Conservation (phyloP, 2,888 invertebrate genomes). For the Drosophila multiciliata region DNA sequence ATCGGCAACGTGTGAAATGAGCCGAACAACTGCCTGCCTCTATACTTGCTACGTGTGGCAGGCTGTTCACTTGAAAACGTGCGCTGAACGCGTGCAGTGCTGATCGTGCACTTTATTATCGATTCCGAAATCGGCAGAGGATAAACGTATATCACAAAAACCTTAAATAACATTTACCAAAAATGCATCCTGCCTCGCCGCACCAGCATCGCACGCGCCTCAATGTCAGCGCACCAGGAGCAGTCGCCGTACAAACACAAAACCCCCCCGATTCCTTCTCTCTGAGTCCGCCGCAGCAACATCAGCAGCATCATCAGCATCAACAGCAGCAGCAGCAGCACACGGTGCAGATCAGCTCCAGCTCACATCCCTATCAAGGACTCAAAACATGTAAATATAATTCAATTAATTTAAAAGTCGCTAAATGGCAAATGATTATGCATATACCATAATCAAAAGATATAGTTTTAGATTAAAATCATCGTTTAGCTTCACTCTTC, state of each 20-base stretch:
- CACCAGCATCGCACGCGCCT: slow-evolving; percentile 76
- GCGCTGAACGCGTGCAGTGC: slow-evolving; percentile 72
- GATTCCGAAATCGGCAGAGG: not conserved
- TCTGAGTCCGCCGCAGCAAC: slow-evolving; percentile 42
- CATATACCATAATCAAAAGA: not conserved
- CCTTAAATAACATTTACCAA: not conserved
- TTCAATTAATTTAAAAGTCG: not conserved
- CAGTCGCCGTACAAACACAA: slow-evolving; percentile 58
- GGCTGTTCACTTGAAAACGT: slow-evolving; percentile 60
- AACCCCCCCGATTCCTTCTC: slow-evolving; percentile 44
- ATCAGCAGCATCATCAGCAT: slow-evolving; percentile 25
- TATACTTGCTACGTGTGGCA: slow-evolving; percentile 28
- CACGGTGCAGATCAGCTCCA: slow-evolving; percentile 60
- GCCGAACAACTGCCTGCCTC: slow-evolving; percentile 60
- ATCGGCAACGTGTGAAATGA: slow-evolving; percentile 66
- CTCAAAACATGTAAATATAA: slow-evolving; percentile 75
- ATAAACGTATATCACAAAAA: not conserved
- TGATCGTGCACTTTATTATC: slow-evolving; percentile 31
- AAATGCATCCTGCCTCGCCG: slow-evolving; percentile 77
- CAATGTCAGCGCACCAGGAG: slow-evolving; percentile 53
- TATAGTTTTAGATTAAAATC: not conserved
- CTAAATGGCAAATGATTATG: not conserved
- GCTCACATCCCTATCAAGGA: slow-evolving; percentile 77
- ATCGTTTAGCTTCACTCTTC: not conserved
- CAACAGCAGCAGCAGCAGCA: slow-evolving; percentile 51